These are phyloP conservation scores for Acanthacorydalis orientalis DNA, from an alignment of 2,888 invertebrate species.

Conservation along the genomic window DNA sequence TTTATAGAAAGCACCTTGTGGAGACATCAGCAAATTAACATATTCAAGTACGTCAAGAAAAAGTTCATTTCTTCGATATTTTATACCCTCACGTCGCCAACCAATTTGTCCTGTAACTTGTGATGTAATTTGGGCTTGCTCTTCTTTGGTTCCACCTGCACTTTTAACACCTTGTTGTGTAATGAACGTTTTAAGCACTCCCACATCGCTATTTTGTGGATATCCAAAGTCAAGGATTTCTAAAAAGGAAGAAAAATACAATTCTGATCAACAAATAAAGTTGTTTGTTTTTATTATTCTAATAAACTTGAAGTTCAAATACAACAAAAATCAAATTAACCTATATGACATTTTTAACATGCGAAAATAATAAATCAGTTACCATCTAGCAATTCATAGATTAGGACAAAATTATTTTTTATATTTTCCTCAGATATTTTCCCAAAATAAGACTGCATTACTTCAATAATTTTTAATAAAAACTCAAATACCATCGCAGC, in stretches of 20 bases:
- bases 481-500: conserved; percentile 99
- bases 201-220: conserved; percentile 98
- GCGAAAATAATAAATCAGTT: conserved; percentile 15
- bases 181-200: conserved; percentile 96
- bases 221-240: conserved; percentile 99
- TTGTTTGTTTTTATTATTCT: neutral
- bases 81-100: conserved; percentile 98
- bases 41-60: conserved; percentile 98
- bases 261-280: conserved; percentile 1
- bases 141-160: conserved; percentile 95
- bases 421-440: conserved; percentile 99
- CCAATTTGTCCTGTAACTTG: conserved; percentile 95
- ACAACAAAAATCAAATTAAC: conserved; percentile 1
- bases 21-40: conserved; percentile 98
- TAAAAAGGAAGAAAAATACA: conserved; percentile 39
- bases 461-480: conserved; percentile 89
- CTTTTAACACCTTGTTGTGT: conserved; percentile 99
- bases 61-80: conserved; percentile 94
- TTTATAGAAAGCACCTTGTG: conserved; percentile 54
- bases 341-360: conserved; percentile 2
- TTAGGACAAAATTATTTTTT: conserved; percentile 99
- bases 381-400: conserved; percentile 97
- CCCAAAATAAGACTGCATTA: conserved; percentile 99
- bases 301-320: neutral
- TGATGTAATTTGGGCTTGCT: conserved; percentile 98